Conservation (phyloP, 2,113 vertebrate genomes). For the Zosterops japonicus region DNA sequence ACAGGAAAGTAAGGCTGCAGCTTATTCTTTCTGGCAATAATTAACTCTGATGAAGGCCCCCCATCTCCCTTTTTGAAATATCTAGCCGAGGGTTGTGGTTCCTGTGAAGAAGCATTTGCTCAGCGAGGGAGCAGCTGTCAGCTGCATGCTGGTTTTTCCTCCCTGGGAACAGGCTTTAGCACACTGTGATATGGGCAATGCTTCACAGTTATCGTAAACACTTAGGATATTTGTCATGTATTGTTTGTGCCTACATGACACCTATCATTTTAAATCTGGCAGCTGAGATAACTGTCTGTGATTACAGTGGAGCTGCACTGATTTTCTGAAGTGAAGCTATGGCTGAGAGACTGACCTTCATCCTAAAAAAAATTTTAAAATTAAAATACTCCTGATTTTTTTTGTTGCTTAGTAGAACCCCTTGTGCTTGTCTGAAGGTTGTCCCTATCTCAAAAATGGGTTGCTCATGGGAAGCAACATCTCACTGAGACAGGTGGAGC, state of each 20-base stretch:
- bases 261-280: neutral
- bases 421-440: neutral
- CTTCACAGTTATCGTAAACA: neutral
- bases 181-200: neutral
- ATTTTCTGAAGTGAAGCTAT: neutral
- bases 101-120: constrained; percentile 37
- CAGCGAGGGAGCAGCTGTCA: constrained; percentile 41
- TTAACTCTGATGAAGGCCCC: constrained; percentile 12
- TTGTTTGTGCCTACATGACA: neutral
- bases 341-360: neutral
- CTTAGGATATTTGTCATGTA: neutral
- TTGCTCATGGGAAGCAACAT: neutral
- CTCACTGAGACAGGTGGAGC: neutral
- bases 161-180: neutral
- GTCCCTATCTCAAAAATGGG: neutral
- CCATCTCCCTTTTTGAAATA: neutral
- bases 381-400: neutral
- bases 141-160: constrained; percentile 17
- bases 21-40: constrained; percentile 30
- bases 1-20: neutral
- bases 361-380: neutral
- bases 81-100: neutral
- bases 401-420: neutral
- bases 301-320: neutral
- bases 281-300: neutral